Conservation (phyloP, 2,113 vertebrate genomes). For the Abramis brama region DNA sequence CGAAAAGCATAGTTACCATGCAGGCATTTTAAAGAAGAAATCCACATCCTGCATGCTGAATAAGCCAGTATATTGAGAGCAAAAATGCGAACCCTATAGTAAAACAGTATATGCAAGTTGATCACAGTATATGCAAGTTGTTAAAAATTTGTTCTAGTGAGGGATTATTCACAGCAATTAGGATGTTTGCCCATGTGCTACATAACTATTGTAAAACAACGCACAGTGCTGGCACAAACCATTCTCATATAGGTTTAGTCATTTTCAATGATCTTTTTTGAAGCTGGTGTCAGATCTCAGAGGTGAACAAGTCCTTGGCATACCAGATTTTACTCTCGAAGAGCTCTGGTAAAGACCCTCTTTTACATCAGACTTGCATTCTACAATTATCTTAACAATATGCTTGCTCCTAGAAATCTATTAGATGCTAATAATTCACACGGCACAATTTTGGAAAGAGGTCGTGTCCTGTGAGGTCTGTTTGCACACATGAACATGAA, state of each 20-base stretch:
- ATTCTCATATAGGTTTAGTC: conserved; percentile 13
- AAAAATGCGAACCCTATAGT: conserved; percentile 25
- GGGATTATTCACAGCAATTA: not conserved
- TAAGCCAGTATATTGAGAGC: conserved; percentile 83
- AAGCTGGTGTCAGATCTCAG: conserved; percentile 52
- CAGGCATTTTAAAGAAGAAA: conserved; percentile 68
- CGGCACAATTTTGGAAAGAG: not conserved
- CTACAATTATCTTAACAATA: conserved; percentile 40
- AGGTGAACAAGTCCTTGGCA: not conserved
- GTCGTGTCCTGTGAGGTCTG: not conserved
- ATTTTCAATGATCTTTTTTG: conserved; percentile 47
- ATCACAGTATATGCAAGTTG: too few relatives aligned
- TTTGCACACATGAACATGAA: conserved; percentile 11
- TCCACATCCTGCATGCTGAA: conserved; percentile 77
- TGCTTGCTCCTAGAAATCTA: not conserved
- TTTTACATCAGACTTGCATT: conserved; percentile 19
- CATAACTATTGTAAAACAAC: conserved; percentile 23
- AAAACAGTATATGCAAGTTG: not conserved
- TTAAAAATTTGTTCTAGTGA: conserved; percentile 1
- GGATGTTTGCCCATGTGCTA: conserved; percentile 17
- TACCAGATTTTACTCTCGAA: conserved; percentile 40
- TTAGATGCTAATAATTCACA: not conserved
- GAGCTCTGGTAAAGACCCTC: conserved; percentile 30
- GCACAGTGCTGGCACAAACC: conserved; percentile 20
- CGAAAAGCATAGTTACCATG: conserved; percentile 76